Evolutionary conservation across 1,140 invertebrate genomes (phyloP).

Genomic region (Aphelenchoides avenae): DNA sequence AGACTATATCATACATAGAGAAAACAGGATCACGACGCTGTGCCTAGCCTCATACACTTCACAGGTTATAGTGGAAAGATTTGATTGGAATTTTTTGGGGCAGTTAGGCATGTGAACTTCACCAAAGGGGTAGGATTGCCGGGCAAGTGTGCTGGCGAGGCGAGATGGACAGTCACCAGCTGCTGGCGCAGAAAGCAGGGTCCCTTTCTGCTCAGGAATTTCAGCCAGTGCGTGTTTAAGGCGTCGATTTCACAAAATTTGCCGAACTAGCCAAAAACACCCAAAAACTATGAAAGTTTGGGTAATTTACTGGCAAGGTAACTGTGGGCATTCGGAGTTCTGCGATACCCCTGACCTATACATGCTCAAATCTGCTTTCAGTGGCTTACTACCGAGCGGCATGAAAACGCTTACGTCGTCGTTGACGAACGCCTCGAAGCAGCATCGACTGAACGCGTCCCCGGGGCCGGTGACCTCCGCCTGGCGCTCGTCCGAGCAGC

Average conservation of each 20-base stretch:
- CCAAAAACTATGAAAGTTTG: conserved; percentile 1
- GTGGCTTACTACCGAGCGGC: too few species aligned
- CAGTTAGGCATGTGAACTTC: too few species aligned
- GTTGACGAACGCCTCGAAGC: conserved; percentile 45
- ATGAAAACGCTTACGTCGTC: conserved; percentile 40
- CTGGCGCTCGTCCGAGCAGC: conserved; percentile 47
- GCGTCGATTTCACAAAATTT: neutral
- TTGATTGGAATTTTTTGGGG: too few species aligned
- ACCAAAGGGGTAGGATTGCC: too few species aligned
- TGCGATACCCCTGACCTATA: conserved; percentile 1
- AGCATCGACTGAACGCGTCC: conserved; percentile 52
- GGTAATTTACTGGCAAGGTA: neutral
- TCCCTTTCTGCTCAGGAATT: too few species aligned
- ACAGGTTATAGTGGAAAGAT: too few species aligned
- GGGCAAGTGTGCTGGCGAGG: too few species aligned
- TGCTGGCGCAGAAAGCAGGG: too few species aligned
- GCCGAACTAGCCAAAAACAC: neutral
- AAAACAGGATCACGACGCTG: too few species aligned
- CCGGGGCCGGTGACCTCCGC: conserved; percentile 30
- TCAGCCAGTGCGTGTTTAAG: neutral
- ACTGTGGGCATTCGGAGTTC: neutral
- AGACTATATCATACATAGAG: too few species aligned
- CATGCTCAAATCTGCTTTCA: conserved; percentile 2
- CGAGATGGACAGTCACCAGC: too few species aligned
- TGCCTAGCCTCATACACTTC: too few species aligned